Conservation (phyloP, 2,888 invertebrate genomes). For the Heliconius hortense region DNA sequence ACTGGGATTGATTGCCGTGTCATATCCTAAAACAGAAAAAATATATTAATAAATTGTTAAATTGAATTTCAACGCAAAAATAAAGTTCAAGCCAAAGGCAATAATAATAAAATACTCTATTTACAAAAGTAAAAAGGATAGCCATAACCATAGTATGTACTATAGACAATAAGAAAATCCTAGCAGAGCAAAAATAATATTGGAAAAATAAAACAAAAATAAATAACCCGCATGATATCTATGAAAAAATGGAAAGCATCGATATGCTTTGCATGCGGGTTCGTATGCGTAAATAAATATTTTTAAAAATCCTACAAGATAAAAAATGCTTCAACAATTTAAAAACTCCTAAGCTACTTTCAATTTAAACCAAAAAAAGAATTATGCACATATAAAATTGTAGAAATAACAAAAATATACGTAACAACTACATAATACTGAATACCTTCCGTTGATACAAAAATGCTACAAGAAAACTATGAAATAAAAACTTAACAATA, state of each 20-base stretch:
- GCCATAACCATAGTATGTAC: constrained; percentile 29
- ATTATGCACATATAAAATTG: neutral
- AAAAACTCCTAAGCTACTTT: no score
- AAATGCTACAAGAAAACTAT: neutral
- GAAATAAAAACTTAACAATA: neutral
- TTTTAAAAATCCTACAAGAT: neutral
- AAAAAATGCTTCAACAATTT: no score
- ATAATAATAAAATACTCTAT: constrained; percentile 24
- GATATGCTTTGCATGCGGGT: constrained; percentile 32
- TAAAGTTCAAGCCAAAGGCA: constrained; percentile 25
- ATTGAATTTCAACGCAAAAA: constrained; percentile 22
- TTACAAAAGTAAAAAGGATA: constrained; percentile 34
- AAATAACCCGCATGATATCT: constrained; percentile 31
- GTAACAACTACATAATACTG: no score
- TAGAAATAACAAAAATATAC: neutral
- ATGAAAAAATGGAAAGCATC: constrained; percentile 31
- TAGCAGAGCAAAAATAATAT: constrained; percentile 2
- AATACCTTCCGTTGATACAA: neutral
- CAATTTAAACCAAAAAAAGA: no score
- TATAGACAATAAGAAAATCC: constrained; percentile 17
- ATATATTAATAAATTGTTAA: constrained; percentile 30
- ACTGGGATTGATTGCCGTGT: constrained; percentile 81
- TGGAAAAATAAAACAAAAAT: neutral
- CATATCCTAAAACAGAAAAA: constrained; percentile 77
- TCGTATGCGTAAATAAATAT: constrained; percentile 9